Percentiles rank a stretch among this genome's conserved stretches.
These are phyloP conservation scores for Maniola jurtina DNA, from an alignment of 1,140 invertebrate species.

Conservation along the genomic window DNA sequence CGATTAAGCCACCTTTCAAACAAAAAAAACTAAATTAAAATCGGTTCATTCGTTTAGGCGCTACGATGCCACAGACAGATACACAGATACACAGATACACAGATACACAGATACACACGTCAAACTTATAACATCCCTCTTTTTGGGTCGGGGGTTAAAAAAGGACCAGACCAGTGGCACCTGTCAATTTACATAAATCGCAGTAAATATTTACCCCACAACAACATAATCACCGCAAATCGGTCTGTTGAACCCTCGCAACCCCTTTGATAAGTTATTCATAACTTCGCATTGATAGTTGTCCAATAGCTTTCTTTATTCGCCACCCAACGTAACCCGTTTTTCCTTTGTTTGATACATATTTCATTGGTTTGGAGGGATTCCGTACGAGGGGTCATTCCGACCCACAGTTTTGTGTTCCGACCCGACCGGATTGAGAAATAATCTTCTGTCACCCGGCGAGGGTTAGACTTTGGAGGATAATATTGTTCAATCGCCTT, in stretches of 20 bases:
- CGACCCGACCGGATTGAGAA: constrained; percentile 33
- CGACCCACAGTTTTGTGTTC: too few relatives aligned
- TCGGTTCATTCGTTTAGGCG: too few relatives aligned
- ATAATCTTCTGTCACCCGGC: constrained; percentile 42
- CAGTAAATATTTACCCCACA: constrained; percentile 48
- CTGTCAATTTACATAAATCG: constrained; percentile 28
- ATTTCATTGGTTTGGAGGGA: constrained; percentile 60
- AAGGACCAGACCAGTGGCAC: constrained; percentile 14
- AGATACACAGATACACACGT: too few relatives aligned
- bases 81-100: too few relatives aligned
- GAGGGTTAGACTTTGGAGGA: constrained; percentile 27
- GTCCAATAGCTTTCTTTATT: constrained; percentile 58
- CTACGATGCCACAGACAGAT: too few relatives aligned
- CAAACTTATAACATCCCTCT: too few relatives aligned
- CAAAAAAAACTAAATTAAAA: too few relatives aligned
- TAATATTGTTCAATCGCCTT: constrained; percentile 27
- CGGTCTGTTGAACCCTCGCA: constrained; percentile 36
- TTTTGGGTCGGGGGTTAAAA: too few relatives aligned
- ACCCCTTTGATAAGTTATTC: constrained; percentile 56
- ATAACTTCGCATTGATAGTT: constrained; percentile 39
- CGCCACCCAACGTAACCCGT: constrained; percentile 48
- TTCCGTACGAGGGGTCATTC: constrained; percentile 53
- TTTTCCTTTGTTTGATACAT: constrained; percentile 69
- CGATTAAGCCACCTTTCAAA: too few relatives aligned
- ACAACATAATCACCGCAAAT: constrained; percentile 53